Percentiles rank a stretch among this genome's conserved stretches.
Conservation (phyloP, 2,888 invertebrate species). For the Clivina fossor region DNA sequence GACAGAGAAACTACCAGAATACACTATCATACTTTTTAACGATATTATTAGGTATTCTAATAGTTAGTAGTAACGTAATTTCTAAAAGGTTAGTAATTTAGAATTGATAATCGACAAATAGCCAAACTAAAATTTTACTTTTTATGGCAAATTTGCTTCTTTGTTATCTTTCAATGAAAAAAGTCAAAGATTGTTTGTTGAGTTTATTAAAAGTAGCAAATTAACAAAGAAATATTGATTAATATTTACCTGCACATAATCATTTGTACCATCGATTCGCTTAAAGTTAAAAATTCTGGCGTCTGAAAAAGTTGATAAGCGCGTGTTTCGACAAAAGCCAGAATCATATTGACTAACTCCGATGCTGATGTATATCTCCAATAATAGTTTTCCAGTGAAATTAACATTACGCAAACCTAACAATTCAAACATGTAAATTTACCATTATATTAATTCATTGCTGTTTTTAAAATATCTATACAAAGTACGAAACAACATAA, state of each 20-base stretch:
- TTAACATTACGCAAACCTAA: constrained; percentile 87
- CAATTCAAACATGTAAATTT: constrained; percentile 37
- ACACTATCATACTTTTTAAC: too few relatives aligned
- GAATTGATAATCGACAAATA: too few relatives aligned
- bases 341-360: constrained; percentile 91
- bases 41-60: too few relatives aligned
- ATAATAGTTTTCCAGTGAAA: constrained; percentile 90
- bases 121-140: too few relatives aligned
- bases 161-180: constrained; percentile 9
- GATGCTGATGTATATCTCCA: constrained; percentile 95
- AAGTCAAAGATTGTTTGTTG: background rate
- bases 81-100: too few relatives aligned
- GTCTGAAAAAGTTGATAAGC: constrained; percentile 84
- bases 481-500: too few relatives aligned
- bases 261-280: constrained; percentile 94
- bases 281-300: constrained; percentile 81
- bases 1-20: too few relatives aligned
- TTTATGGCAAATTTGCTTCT: too few relatives aligned
- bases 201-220: constrained; percentile 9
- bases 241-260: constrained; percentile 72
- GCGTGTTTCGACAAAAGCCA: constrained; percentile 85
- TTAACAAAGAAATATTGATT: background rate
- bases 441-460: background rate
- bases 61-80: too few relatives aligned
- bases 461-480: too few relatives aligned